Conservation (phyloP, 2,113 vertebrate genomes). For the Callithrix jacchus region DNA sequence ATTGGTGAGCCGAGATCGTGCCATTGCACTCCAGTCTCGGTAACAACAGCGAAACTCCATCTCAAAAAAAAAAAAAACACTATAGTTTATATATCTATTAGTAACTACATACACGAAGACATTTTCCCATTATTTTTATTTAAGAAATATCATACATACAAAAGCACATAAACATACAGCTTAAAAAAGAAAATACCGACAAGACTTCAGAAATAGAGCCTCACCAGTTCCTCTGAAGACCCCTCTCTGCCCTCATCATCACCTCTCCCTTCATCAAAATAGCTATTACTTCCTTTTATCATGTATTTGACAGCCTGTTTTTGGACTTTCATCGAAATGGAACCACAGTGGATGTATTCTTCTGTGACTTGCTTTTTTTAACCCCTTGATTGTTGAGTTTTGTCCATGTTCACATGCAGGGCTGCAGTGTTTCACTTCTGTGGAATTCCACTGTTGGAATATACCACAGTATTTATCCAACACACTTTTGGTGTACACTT, state of each 20-base stretch:
- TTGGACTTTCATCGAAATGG: constrained; percentile 26
- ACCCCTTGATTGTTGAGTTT: neutral
- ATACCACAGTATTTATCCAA: constrained; percentile 1
- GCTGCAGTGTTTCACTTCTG: neutral
- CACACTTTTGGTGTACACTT: neutral
- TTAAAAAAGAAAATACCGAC: constrained; percentile 23
- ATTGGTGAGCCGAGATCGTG: too few relatives aligned
- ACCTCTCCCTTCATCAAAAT: neutral
- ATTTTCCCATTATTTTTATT: constrained; percentile 62
- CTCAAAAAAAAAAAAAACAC: neutral
- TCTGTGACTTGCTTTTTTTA: constrained; percentile 17
- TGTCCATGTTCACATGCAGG: neutral
- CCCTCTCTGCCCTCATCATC: neutral
- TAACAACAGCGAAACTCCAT: too few relatives aligned
- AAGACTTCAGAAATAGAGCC: constrained; percentile 10
- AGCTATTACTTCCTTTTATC: neutral
- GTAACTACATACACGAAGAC: constrained; percentile 65
- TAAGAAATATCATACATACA: constrained; percentile 69
- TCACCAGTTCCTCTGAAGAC: constrained; percentile 8
- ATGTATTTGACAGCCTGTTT: neutral
- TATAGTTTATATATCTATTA: neutral
- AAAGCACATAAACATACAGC: constrained; percentile 64
- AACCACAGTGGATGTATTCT: neutral
- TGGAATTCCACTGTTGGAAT: constrained; percentile 4
- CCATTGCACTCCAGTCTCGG: too few relatives aligned